Base-by-base conservation (phyloP, 2,888 invertebrate genomes). In the Pterostichus madidus region DNA sequence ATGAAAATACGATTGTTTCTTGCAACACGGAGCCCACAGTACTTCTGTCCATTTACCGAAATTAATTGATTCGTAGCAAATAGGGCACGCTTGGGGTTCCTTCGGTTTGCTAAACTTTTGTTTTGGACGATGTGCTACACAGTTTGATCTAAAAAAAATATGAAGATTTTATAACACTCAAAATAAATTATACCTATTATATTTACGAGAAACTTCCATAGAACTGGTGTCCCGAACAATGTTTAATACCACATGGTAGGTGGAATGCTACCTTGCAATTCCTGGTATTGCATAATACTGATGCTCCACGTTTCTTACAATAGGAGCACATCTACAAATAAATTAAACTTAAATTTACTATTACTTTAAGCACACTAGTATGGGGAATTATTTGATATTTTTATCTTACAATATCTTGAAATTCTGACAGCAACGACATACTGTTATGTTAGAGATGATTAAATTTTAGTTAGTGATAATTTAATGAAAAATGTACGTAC, bases 21-120 rank as follows among this genome's bases (percentile, higher is more conserved):
- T 93, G 85, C 97, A 97, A 88, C 97, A 97, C 0, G 95, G 94
- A 0, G 96, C 93, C 92, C 93, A 93, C 31, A 96, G 90, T 0
- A 93, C 93, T 0, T 90, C 88, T 0, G 88, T 73, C 0, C 87
- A 85, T 0, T 90, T 91, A 35, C 90, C 90, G 0, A 91, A 90
- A 0, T 90, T 87, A 1, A 95, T 92, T 0, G 86, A 85, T 0
- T 93, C 93, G 84, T 93, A 93, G 88, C 96, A 97, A 73, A 96
- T 96, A 8, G 92, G 91, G 86, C 96, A 96, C 0, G 87, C 85
- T 49, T 64, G 76, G 0, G 24, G 10, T 49, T 59, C 75, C 11
- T 46, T 39, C 0, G 81, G 75, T 15, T 61, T 59, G 0, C 1
- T 24, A 75, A 10, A 82, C 31, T 75, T 75, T 35, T 76, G 81